These are phyloP conservation scores for Tetanocera ferruginea DNA, from an alignment of 2,888 invertebrate species.

Conservation along the genomic window DNA sequence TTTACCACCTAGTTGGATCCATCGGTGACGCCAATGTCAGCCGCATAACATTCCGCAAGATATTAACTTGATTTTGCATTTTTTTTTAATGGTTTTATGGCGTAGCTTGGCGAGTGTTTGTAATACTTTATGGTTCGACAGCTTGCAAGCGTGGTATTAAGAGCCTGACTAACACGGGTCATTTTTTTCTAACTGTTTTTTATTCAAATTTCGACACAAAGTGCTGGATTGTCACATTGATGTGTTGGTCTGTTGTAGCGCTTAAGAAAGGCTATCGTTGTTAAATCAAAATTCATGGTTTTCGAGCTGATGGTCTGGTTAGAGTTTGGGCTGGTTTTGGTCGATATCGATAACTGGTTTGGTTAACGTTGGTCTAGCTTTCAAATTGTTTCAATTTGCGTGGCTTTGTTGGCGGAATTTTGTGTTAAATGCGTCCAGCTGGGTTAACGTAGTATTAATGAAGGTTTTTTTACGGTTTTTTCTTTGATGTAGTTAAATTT, in stretches of 20 bases:
- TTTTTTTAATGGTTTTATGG: not conserved
- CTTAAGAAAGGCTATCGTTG: conserved; percentile 31
- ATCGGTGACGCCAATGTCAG: conserved; percentile 36
- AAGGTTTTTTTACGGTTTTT: conserved; percentile 48
- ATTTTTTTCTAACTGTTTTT: conserved; percentile 24
- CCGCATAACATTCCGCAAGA: conserved; percentile 51
- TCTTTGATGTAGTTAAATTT: conserved; percentile 65
- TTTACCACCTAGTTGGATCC: not conserved
- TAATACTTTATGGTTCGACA: conserved; percentile 54
- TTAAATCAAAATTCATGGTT: conserved; percentile 68
- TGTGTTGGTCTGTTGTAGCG: conserved; percentile 14
- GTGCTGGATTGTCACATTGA: conserved; percentile 38
- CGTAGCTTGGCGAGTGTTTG: conserved; percentile 40
- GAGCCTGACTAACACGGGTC: conserved; percentile 20
- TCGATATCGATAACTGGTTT: conserved; percentile 9
- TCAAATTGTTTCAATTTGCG: conserved; percentile 64
- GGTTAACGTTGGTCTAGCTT: conserved; percentile 53
- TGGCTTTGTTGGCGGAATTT: conserved; percentile 44
- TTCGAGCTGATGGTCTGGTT: conserved; percentile 12
- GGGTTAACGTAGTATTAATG: conserved; percentile 53
- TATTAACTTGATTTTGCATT: conserved; percentile 45
- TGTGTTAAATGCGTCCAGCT: conserved; percentile 53
- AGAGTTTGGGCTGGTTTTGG: not conserved
- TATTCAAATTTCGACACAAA: conserved; percentile 12
- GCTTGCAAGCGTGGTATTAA: conserved; percentile 42